These are phyloP conservation scores for Atherinomorus stipes DNA, from an alignment of 2,113 vertebrate genomes.

Conservation along the genomic window DNA sequence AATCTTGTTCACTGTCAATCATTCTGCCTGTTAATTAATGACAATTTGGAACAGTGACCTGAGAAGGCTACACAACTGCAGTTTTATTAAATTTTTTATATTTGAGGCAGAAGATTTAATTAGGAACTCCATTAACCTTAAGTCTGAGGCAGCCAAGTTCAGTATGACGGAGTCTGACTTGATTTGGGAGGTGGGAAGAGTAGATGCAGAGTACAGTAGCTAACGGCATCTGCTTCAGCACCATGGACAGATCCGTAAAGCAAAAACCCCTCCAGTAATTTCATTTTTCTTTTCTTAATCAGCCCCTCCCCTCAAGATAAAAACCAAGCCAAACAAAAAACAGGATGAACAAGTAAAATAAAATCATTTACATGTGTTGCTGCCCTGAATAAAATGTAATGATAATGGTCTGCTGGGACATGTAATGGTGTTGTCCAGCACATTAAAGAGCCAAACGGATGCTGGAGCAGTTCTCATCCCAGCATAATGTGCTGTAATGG, in stretches of 20 bases:
- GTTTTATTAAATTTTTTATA: conserved; percentile 16
- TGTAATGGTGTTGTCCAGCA: not conserved
- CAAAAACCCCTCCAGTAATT: not conserved
- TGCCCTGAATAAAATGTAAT: not conserved
- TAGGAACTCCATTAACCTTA: not conserved
- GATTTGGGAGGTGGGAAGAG: conserved; percentile 10
- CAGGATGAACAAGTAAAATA: not conserved
- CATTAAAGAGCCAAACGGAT: conserved; percentile 1
- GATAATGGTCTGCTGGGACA: not conserved
- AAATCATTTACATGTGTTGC: not conserved
- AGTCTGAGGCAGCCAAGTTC: not conserved
- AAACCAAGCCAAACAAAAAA: not conserved
- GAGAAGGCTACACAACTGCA: not conserved
- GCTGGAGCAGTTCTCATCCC: conserved; percentile 1
- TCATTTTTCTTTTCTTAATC: not conserved
- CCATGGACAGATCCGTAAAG: conserved; percentile 46
- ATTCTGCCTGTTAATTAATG: conserved; percentile 2
- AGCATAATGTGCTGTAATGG: conserved; percentile 16
- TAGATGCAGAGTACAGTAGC: not conserved
- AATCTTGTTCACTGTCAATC: conserved; percentile 25
- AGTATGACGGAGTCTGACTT: not conserved
- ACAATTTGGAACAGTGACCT: not conserved
- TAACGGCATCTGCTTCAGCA: conserved; percentile 44
- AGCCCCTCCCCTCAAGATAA: not conserved
- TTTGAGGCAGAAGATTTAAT: conserved; percentile 24